Evolutionary conservation across 2,113 vertebrate species (phyloP), one percentile per base, ranked within the genome.

Genomic region (Erpornis zantholeuca): DNA sequence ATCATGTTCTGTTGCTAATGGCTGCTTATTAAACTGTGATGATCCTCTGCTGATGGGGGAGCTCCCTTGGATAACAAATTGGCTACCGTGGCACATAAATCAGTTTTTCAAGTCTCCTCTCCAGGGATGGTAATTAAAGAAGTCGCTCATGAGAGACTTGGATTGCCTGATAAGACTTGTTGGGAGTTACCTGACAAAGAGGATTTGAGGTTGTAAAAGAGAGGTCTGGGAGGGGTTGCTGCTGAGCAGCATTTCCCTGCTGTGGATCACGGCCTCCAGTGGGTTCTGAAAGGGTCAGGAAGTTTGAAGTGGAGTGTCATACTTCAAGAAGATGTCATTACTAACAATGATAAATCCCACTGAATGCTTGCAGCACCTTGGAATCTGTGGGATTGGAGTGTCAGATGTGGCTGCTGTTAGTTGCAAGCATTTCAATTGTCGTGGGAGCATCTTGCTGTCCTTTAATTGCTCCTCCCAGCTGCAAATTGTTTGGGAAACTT

Each of bases 11-110:
- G 71, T 85, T 83, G 82, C 80, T 95, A 96, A 83, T 70, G 79
- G 85, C 27, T 65, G 88, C 45, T 80, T 94, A 90, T 96, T 93
- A 93, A 96, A 65, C 45, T 80, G 12, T 36, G 57, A 57, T 95
- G 92, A 95, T 92, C 66, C 59, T 63, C 59, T 75, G 65, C 85
- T 93, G 92, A 94, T 96, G 88, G 2, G 2, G 57, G 71, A 93
- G 71, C 63, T 82, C 59, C 66, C 63, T 82, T 76, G 88, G 79
- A 80, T 90, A 93, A 91, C 87, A 91, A 83, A 82, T 94, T 90
- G 88, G 90, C 94, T 95, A 71, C 90, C 0, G 10, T 85, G 94
- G 88, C 87, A 91, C 92, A 90, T 75, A 95, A 95, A 95, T 96
- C 87, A 93, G 40, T 68, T 93, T 52, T 85, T 95, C 65, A 54